Percentiles rank a stretch among this genome's conserved stretches.
Evolutionary conservation across 2,113 vertebrate genomes (phyloP).

Genomic region (Henicopernis longicauda): DNA sequence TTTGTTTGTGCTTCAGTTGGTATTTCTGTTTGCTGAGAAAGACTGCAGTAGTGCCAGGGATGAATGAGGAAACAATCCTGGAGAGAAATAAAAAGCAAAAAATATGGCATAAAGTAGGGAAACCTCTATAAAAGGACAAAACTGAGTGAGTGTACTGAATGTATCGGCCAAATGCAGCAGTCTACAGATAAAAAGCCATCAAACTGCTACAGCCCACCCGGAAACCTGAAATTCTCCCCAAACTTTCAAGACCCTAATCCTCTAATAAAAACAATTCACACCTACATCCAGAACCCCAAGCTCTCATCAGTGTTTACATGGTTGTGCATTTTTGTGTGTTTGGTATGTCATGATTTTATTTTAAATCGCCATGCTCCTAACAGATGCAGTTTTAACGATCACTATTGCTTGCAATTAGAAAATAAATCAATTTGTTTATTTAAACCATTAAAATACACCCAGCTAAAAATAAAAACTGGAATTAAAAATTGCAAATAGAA

Average conservation of each 20-base stretch:
- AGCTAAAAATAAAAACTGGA: slow-evolving; percentile 38
- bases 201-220: slow-evolving; percentile 16
- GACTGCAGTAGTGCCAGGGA: neutral
- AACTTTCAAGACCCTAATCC: neutral
- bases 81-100: neutral
- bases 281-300: neutral
- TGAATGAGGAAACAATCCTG: neutral
- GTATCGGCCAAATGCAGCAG: neutral
- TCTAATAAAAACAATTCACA: neutral
- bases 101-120: neutral
- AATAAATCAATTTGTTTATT: neutral
- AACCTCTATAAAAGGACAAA: slow-evolving; percentile 50
- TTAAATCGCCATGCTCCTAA: neutral
- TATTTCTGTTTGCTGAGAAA: slow-evolving; percentile 8
- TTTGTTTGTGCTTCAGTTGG: neutral
- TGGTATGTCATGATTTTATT: neutral
- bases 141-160: neutral
- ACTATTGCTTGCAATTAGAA: neutral
- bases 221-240: neutral
- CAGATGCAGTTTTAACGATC: neutral
- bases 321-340: neutral
- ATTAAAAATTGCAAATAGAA: slow-evolving; percentile 5
- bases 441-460: neutral
- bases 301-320: neutral
- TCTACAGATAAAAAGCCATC: slow-evolving; percentile 6